Conservation (phyloP, 2,797 vertebrate genomes). For the Psittacula echo region DNA sequence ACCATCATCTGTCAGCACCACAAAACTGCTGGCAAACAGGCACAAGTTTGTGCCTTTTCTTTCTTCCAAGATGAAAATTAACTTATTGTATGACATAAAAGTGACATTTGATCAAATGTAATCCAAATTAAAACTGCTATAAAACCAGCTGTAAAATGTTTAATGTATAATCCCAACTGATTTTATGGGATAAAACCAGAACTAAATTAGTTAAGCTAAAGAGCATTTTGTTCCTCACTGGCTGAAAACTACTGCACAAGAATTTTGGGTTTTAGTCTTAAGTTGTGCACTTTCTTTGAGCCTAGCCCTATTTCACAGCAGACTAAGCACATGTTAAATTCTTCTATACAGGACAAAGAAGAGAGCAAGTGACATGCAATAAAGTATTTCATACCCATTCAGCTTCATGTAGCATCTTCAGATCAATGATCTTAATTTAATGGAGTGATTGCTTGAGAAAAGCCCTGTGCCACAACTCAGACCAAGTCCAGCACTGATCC, state of each 20-base stretch:
- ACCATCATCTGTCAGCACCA: not conserved
- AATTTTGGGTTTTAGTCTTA: not conserved
- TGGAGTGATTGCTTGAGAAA: conserved; percentile 18
- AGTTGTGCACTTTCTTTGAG: not conserved
- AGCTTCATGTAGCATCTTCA: conserved; percentile 37
- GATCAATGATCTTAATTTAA: conserved; percentile 17
- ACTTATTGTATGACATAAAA: not conserved
- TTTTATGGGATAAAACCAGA: not conserved
- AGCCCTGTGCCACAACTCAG: not conserved
- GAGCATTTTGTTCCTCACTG: not conserved
- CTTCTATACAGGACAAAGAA: not conserved
- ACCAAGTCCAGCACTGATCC: conserved; percentile 4
- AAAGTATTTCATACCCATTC: conserved; percentile 10
- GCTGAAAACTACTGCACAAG: not conserved
- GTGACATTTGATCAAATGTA: not conserved
- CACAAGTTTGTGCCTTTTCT: not conserved
- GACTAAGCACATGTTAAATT: not conserved
- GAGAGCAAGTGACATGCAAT: not conserved
- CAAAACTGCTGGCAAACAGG: not conserved
- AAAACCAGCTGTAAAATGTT: accelerated
- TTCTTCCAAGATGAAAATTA: not conserved
- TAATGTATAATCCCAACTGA: not conserved
- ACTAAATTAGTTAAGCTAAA: not conserved
- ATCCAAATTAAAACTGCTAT: not conserved
- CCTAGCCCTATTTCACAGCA: not conserved